Base-by-base conservation (phyloP, 1,140 invertebrate species). In the Melitaea cinxia region DNA sequence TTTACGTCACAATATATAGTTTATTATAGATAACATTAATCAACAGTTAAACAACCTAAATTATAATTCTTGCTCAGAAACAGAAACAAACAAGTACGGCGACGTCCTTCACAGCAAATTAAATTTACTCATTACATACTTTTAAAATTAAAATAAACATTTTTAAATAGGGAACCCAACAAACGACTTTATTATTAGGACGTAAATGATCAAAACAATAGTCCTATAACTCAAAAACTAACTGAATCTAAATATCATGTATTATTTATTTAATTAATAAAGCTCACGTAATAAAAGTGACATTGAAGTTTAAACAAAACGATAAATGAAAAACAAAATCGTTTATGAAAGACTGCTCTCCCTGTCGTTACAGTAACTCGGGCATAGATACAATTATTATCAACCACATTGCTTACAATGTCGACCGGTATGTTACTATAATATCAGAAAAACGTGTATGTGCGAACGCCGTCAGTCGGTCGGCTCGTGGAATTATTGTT, bases 401-500 rank as follows among this genome's bases (percentile, higher is more conserved):
- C 54, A 42, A 12, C 24, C 19, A n/a, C 23, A 57, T 45, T 57
- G 21, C 35, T 57, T 26, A 57, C 53, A 26, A 42, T 42, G 39
- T 42, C 37, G 39, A 57, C n/a, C 19, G 37, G 23, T 57, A 56
- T 56, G 37, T 26, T 42, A 6, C 39, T 59, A 17, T 12, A 33
- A 30, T 21, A 58, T 45, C 21, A 10, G 39, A 30, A 58, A 57
- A 45, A 47, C n/a, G 14, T 17, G 14, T 33, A 59, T 45, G 56
- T 45, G 23, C 42, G 26, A 59, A 35, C 42, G 42, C n/a, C 56
- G 60, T 54, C 50, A 72, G 49, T 24, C 45, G 59, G 52, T 60
- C 49, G 54, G 26, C 21, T 65, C 68, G 65, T 63, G 53, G 54
- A 59, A 65, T 72, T 64, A 73, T 72, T 64, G 47, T 72, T 78